Conservation (phyloP, 2,888 invertebrate genomes). For the Gymnocheta viridis region DNA sequence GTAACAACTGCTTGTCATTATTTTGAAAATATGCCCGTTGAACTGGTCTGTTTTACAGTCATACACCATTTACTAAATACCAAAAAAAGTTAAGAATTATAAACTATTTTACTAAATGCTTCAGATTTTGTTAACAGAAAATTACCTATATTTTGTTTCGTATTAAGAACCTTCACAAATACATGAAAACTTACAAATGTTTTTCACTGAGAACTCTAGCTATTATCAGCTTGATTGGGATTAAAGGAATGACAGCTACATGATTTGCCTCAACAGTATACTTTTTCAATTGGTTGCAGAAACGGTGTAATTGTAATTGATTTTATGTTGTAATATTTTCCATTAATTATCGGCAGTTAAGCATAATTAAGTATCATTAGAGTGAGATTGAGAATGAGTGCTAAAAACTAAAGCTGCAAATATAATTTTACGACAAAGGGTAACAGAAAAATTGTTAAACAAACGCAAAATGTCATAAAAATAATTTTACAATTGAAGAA, state of each 20-base stretch:
- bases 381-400: slow-evolving; percentile 17
- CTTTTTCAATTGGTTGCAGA: background rate
- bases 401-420: background rate
- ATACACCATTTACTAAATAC: slow-evolving; percentile 55
- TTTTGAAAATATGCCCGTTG: background rate
- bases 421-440: slow-evolving; percentile 16
- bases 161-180: too few species aligned
- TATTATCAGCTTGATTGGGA: too few species aligned
- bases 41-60: too few species aligned
- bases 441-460: slow-evolving; percentile 2
- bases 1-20: slow-evolving; percentile 40
- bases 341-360: slow-evolving; percentile 65
- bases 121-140: too few species aligned
- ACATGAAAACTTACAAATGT: too few species aligned
- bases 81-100: too few species aligned
- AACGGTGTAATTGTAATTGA: slow-evolving; percentile 21
- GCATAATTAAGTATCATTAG: slow-evolving; percentile 57
- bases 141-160: too few species aligned
- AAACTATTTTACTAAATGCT: too few species aligned
- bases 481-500: background rate
- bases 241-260: too few species aligned
- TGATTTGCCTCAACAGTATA: background rate
- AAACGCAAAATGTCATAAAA: slow-evolving; percentile 14
- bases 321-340: slow-evolving; percentile 62
- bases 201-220: too few species aligned